phyloP scores from a whole-genome alignment of 2,888 invertebrate species.

The Drosophila dives region DNA sequence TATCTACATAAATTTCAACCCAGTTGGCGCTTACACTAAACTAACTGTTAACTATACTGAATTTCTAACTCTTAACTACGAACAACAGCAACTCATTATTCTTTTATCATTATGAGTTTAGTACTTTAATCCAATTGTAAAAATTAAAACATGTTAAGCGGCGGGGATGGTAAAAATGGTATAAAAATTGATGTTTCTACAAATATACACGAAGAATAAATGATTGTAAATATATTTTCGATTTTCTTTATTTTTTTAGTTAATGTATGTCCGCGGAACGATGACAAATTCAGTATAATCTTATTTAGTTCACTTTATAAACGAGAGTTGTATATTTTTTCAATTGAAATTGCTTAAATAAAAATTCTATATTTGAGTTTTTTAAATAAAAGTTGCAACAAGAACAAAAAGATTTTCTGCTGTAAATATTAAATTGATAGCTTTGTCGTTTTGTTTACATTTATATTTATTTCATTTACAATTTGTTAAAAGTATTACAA shows the following conservation, averaged over 20 bases:
- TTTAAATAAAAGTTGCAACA: background rate
- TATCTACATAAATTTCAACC: slow-evolving; percentile 13
- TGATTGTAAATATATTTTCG: slow-evolving; percentile 6
- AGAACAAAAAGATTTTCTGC: background rate
- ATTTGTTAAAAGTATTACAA: slow-evolving; percentile 77
- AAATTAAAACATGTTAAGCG: slow-evolving; percentile 39
- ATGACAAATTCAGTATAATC: background rate
- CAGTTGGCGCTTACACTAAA: slow-evolving; percentile 29
- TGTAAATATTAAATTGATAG: background rate
- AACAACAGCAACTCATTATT: slow-evolving; percentile 27
- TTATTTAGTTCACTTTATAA: background rate
- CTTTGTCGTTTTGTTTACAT: slow-evolving; percentile 53
- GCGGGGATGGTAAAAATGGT: slow-evolving; percentile 24
- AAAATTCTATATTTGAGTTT: background rate
- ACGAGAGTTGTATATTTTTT: background rate
- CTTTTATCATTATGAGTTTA: slow-evolving; percentile 13
- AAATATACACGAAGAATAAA: slow-evolving; percentile 20
- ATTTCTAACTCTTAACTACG: slow-evolving; percentile 32
- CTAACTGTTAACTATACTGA: slow-evolving; percentile 35
- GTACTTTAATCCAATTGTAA: slow-evolving; percentile 27
- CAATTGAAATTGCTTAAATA: background rate
- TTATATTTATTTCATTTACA: slow-evolving; percentile 78
- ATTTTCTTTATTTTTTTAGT: background rate
- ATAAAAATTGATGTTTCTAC: slow-evolving; percentile 26
- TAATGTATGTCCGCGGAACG: background rate